These are phyloP conservation scores for Andrena chrysosceles DNA, from an alignment of 2,888 invertebrate species.

Conservation along the genomic window DNA sequence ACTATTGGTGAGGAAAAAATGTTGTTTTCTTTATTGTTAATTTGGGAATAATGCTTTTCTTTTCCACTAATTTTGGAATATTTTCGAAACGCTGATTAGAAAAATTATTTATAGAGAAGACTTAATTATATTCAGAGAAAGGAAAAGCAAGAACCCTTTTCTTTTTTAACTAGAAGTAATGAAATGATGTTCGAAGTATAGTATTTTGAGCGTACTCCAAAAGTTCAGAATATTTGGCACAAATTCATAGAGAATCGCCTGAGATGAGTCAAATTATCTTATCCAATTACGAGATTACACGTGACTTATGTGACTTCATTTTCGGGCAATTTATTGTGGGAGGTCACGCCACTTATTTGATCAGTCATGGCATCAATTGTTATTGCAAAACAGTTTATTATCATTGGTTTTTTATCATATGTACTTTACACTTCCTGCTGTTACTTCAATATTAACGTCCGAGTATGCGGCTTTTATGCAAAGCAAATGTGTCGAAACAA, in stretches of 20 bases:
- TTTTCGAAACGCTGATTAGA: not conserved
- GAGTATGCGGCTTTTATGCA: not conserved
- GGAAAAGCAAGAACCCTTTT: not conserved
- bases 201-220: not conserved
- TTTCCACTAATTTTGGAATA: not conserved
- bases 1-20: not conserved
- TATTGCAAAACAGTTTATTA: conserved; percentile 2
- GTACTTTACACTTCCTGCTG: not conserved
- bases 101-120: not conserved
- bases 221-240: not conserved
- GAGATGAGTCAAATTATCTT: not conserved
- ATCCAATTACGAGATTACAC: not conserved
- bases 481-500: not conserved
- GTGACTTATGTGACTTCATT: not conserved
- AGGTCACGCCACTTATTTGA: not conserved
- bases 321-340: not conserved
- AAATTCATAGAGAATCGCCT: not conserved
- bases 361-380: not conserved
- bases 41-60: not conserved
- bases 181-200: not conserved
- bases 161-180: not conserved
- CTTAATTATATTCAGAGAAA: not conserved
- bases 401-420: not conserved
- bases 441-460: not conserved
- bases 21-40: not conserved